phyloP scores from a whole-genome alignment of 2,888 invertebrate genomes.

The Amphipyra tragopoginis region DNA sequence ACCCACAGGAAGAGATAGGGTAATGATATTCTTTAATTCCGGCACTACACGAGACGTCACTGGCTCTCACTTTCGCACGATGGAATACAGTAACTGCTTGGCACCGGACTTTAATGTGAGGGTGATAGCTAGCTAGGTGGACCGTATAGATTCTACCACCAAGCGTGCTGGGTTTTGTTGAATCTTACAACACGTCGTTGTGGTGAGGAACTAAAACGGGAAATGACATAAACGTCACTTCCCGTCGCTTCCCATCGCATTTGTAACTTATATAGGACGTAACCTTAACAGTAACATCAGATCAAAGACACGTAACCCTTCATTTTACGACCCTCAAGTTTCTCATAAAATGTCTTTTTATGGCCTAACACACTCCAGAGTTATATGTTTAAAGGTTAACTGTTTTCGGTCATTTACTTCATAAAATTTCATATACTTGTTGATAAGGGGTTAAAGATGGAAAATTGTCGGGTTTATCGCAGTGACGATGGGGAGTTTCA shows the following conservation, averaged over 20 bases:
- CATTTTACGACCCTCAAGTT: slow-evolving; percentile 69
- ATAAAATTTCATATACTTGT: slow-evolving; percentile 72
- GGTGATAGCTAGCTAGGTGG: too few relatives aligned
- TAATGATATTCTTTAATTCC: too few relatives aligned
- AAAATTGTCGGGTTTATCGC: slow-evolving; percentile 46
- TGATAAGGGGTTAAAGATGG: slow-evolving; percentile 61
- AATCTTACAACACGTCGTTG: too few relatives aligned
- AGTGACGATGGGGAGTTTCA: slow-evolving; percentile 6
- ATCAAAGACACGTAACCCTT: slow-evolving; percentile 61
- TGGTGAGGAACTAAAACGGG: too few relatives aligned
- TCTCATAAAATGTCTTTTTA: slow-evolving; percentile 76
- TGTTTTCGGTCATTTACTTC: slow-evolving; percentile 65
- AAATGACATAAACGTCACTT: not conserved
- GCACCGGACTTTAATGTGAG: too few relatives aligned
- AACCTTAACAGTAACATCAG: slow-evolving; percentile 42
- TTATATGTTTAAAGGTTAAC: slow-evolving; percentile 60
- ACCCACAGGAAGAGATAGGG: too few relatives aligned
- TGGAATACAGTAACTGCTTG: too few relatives aligned
- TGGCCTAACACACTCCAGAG: slow-evolving; percentile 70
- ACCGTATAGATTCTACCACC: too few relatives aligned
- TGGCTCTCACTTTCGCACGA: too few relatives aligned
- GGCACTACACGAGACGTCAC: too few relatives aligned
- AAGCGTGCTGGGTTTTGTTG: too few relatives aligned
- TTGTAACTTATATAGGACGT: not conserved
- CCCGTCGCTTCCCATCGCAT: not conserved